Evolutionary conservation across 2,113 vertebrate genomes (phyloP).

Genomic region (Sceloporus tristichus): DNA sequence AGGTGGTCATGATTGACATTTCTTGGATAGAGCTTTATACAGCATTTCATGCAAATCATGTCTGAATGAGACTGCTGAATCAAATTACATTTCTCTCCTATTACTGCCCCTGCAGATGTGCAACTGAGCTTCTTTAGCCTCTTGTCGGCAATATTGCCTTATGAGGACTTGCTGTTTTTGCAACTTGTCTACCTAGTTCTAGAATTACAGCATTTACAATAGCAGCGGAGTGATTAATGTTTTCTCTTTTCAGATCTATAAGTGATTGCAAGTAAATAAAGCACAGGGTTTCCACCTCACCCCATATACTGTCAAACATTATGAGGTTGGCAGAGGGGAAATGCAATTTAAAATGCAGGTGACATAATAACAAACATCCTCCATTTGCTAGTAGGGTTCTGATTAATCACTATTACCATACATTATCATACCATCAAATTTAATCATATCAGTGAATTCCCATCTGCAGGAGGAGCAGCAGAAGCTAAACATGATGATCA

Average conservation of each 20-base stretch:
- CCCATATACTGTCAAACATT: slow-evolving; percentile 83
- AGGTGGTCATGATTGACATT: slow-evolving; percentile 86
- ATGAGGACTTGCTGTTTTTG: slow-evolving; percentile 69
- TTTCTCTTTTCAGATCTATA: slow-evolving; percentile 76
- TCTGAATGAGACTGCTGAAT: slow-evolving; percentile 81
- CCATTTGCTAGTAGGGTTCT: slow-evolving; percentile 89
- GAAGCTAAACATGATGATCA: slow-evolving; percentile 74
- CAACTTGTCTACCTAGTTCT: slow-evolving; percentile 69
- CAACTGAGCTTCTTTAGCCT: slow-evolving; percentile 64
- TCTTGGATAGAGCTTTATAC: slow-evolving; percentile 81
- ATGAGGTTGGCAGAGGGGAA: slow-evolving; percentile 81
- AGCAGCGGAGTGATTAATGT: slow-evolving; percentile 65
- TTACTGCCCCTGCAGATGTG: slow-evolving; percentile 77
- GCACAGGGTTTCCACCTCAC: slow-evolving; percentile 60
- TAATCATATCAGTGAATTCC: slow-evolving; percentile 89
- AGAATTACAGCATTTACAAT: slow-evolving; percentile 72
- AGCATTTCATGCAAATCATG: slow-evolving; percentile 90
- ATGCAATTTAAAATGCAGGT: slow-evolving; percentile 93
- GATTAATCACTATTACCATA: slow-evolving; percentile 97
- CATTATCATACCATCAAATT: slow-evolving; percentile 97
- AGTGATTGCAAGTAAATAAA: slow-evolving; percentile 70
- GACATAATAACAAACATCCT: slow-evolving; percentile 88
- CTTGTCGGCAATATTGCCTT: slow-evolving; percentile 58
- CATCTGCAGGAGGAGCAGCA: slow-evolving; percentile 82
- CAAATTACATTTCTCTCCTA: slow-evolving; percentile 82